Base-by-base conservation (phyloP, 1,140 invertebrate genomes). In the Drosophila parabipectinata region DNA sequence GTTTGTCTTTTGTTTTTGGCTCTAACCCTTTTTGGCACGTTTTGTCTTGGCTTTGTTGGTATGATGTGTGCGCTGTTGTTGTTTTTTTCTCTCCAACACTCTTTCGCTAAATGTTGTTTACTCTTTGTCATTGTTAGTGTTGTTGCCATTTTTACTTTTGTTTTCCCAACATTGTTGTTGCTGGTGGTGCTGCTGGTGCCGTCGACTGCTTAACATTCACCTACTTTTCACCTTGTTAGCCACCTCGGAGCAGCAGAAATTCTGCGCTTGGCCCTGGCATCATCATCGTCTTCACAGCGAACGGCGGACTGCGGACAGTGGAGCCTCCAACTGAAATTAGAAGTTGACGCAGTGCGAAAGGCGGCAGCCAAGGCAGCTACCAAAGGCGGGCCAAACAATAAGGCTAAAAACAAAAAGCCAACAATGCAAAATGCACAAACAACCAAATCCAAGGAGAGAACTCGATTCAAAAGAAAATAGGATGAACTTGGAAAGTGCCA, bases 211-310 rank as follows among this genome's bases (percentile, higher is more conserved):
- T 88, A 88, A 88, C 83, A 88, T 88, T 88, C 84, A 88, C 83
- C 83, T 88, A 88, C 83, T 88, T 88, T 88, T 88, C 84, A 89
- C 83, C 83, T 87, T 75, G 81, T 74, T 83, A 63, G 81, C 57
- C 77, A 72, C 66, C 51, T 74, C 18, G 24, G 67, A 76, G 64
- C 57, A 72, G 59, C 12, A 34, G 26, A 39, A 73, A 69, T 66
- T 76, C 66, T 76, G 72, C 78, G 64, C 83, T 67, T 88, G 82
- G 82, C 83, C 82, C 61, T 88, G 82, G 79, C 75, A 72, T 81
- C 83, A 72, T 76, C 72, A 72, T 87, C 83, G 87, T 18, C 41
- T 18, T 45, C 15, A 9, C n/a, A 15, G 18, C 18, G 18, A 18
- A 18, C 18, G 18, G 15, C 48, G 54, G 54, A 67, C 58, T 61